A percentile compares a stretch with the other conserved stretches of the same genome.
phyloP scores from a whole-genome alignment of 1,140 invertebrate species.

The Scaptodrosophila lebanonensis region DNA sequence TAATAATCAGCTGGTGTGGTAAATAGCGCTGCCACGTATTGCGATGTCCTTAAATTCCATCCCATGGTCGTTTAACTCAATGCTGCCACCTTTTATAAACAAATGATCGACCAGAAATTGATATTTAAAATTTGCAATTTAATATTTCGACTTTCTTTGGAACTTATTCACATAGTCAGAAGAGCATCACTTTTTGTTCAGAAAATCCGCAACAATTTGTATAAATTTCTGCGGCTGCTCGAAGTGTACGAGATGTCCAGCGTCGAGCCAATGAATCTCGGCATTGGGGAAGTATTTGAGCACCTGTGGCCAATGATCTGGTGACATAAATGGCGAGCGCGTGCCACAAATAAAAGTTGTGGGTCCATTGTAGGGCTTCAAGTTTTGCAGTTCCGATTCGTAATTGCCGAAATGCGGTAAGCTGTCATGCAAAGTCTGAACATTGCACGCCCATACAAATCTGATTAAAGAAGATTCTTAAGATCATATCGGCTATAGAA shows the following conservation, averaged over 20 bases:
- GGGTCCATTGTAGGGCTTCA: conserved; percentile 81
- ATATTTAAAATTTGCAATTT: conserved; percentile 7
- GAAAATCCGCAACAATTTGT: conserved; percentile 79
- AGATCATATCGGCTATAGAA: too few species aligned
- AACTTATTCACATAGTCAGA: conserved; percentile 10
- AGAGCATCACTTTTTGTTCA: conserved; percentile 71
- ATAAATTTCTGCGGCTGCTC: conserved; percentile 92
- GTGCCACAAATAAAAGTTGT: conserved; percentile 90
- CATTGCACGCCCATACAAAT: conserved; percentile 77
- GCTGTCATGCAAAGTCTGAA: conserved; percentile 83
- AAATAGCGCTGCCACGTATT: too few species aligned
- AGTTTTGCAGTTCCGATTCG: conserved; percentile 77
- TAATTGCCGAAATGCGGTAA: conserved; percentile 83
- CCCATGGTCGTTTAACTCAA: too few species aligned
- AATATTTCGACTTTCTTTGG: not conserved
- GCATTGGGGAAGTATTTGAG: conserved; percentile 87
- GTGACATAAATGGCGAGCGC: conserved; percentile 86
- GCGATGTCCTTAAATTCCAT: too few species aligned
- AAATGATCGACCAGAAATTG: conserved; percentile 3
- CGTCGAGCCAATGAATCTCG: conserved; percentile 84
- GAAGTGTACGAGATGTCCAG: conserved; percentile 95
- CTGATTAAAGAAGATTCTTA: conserved; percentile 16
- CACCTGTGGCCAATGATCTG: conserved; percentile 83
- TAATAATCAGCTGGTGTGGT: too few species aligned
- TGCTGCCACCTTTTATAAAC: too few species aligned